Evolutionary conservation across 2,113 vertebrate genomes (phyloP).

Genomic region (Hystrix cristata): DNA sequence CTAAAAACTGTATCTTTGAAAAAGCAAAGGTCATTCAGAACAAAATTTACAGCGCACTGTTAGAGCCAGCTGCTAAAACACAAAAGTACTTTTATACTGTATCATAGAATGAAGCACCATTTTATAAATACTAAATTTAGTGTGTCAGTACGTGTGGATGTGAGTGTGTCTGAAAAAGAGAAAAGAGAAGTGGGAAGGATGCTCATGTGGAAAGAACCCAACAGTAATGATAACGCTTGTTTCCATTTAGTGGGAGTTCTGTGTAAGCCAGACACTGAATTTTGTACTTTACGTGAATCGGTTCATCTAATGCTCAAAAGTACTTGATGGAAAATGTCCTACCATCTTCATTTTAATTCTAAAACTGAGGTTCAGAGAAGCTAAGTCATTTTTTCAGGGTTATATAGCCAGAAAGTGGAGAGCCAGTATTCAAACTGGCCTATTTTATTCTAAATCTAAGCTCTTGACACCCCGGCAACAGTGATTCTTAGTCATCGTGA

Average conservation of each 20-base stretch:
- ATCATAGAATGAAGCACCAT: background rate
- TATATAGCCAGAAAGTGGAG: background rate
- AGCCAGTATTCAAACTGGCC: background rate
- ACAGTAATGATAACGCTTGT: no score
- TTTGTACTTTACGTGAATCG: background rate
- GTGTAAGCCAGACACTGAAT: background rate
- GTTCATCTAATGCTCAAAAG: background rate
- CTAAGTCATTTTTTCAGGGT: background rate
- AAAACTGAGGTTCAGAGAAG: slow-evolving; percentile 2
- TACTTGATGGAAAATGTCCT: background rate
- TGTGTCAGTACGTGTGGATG: background rate
- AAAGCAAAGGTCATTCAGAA: slow-evolving; percentile 4
- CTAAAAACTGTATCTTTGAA: background rate
- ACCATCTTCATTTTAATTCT: background rate
- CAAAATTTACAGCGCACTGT: background rate
- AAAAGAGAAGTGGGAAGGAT: background rate
- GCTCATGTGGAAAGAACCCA: background rate
- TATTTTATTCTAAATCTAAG: background rate
- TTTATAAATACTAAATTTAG: background rate
- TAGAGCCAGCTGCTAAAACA: background rate
- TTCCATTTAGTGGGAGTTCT: background rate
- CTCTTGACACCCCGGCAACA: background rate
- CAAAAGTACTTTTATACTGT: background rate
- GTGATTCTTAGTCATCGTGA: background rate
- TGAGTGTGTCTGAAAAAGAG: background rate